phyloP scores from a whole-genome alignment of 2,113 vertebrate species.

The Stegastes partitus region DNA sequence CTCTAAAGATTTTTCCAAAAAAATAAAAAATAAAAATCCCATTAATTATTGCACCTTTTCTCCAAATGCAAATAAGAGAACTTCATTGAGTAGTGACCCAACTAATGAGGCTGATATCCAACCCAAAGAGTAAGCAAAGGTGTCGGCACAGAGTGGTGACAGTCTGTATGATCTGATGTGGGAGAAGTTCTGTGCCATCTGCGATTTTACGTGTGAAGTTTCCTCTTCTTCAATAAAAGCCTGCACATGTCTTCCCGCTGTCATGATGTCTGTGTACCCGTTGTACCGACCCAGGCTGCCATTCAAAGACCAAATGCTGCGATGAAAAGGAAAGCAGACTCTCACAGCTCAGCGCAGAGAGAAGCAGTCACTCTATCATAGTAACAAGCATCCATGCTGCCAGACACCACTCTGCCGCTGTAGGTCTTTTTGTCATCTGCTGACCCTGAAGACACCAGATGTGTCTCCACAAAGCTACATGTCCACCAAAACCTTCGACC shows the following conservation, averaged over 20 bases:
- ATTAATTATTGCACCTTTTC: too few species aligned
- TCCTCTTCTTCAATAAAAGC: conserved; percentile 2
- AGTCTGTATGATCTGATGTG: neutral
- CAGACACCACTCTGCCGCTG: neutral
- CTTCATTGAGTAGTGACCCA: too few species aligned
- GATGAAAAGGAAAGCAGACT: neutral
- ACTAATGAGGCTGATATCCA: too few species aligned
- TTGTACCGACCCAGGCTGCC: neutral
- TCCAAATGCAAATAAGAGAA: too few species aligned
- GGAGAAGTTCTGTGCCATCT: neutral
- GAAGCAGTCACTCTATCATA: neutral
- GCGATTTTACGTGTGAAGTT: neutral
- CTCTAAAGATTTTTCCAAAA: too few species aligned
- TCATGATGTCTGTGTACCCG: neutral
- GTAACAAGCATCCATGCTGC: neutral
- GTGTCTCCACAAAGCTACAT: too few species aligned
- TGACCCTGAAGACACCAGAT: too few species aligned
- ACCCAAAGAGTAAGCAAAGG: too few species aligned
- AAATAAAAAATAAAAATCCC: too few species aligned
- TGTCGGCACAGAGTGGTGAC: neutral
- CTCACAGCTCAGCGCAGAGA: neutral
- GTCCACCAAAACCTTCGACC: too few species aligned
- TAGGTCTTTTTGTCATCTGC: too few species aligned
- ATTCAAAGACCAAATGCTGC: conserved; percentile 2
- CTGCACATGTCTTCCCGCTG: neutral